Evolutionary conservation across 2,797 vertebrate species (phyloP), one percentile per base, ranked within the genome.

Genomic region (Gallinago stenura): DNA sequence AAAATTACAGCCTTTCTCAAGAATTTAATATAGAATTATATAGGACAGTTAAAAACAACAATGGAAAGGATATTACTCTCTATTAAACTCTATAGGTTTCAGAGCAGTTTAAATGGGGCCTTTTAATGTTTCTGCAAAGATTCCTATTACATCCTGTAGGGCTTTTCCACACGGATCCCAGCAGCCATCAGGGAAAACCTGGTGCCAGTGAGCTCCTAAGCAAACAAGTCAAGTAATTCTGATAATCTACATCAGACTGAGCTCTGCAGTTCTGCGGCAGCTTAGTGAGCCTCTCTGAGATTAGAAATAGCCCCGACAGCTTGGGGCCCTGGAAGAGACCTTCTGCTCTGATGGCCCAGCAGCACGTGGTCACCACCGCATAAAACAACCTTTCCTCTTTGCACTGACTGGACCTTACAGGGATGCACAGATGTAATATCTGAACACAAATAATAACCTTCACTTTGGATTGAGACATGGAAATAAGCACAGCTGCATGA

Each of bases 1-100:
- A 94, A 93, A 97, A 95, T 95, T 95, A 95, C 88, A 94, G 71
- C 88, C 66, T 95, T 96, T 92, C 93, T 95, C 92, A 96, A 97
- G 93, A 96, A 97, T 97, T 97, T 97, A 97, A 96, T 95, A 97
- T 89, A 75, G 91, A 95, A 95, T 94, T 97, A 97, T 97, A 97
- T 91, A 94, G 94, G 65, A 95, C 85, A 87, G 83, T 97, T 97
- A 95, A 96, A 95, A 96, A 95, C 95, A 94, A 94, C 83, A 89
- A 95, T 90, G 94, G 94, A 97, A 95, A 95, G 92, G 93, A 95
- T 97, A 97, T 97, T 94, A 92, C 94, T 89, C 88, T 89, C 94
- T 94, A 93, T 97, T 95, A 97, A 96, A 97, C 72, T 87, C 88
- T 56, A 66, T 54, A 81, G 80, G 83, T 93, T 97, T 95, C 92